These are phyloP conservation scores for Thalassoma bifasciatum DNA, from an alignment of 2,113 vertebrate species.

Conservation along the genomic window DNA sequence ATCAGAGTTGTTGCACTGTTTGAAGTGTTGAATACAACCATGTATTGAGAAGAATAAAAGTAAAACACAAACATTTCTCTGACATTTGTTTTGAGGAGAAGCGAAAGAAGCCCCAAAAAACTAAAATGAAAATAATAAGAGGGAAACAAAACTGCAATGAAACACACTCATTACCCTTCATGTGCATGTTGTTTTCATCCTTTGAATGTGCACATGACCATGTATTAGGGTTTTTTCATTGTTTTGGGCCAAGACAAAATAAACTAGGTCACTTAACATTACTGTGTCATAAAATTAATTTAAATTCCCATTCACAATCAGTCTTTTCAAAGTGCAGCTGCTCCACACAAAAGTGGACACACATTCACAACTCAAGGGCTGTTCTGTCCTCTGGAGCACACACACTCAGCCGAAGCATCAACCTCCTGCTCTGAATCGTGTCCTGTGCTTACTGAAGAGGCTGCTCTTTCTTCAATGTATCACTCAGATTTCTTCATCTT, in stretches of 20 bases:
- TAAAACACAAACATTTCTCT: neutral
- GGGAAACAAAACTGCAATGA: neutral
- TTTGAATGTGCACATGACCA: neutral
- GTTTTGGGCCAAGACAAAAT: neutral
- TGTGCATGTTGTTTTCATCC: slow-evolving; percentile 3
- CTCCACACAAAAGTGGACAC: neutral
- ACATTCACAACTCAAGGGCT: slow-evolving; percentile 13
- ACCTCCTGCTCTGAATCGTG: slow-evolving; percentile 31
- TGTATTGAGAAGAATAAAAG: too few relatives aligned
- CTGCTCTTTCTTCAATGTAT: slow-evolving; percentile 12
- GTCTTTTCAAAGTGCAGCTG: slow-evolving; percentile 19
- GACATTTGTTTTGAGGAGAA: slow-evolving; percentile 26
- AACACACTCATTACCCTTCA: neutral
- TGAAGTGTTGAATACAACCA: too few relatives aligned
- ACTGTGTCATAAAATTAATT: neutral
- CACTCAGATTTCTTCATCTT: neutral
- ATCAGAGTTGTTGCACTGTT: neutral
- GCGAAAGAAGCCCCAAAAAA: slow-evolving; percentile 11
- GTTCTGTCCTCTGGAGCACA: neutral
- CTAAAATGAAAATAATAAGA: neutral
- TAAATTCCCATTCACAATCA: neutral
- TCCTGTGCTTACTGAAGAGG: slow-evolving; percentile 3
- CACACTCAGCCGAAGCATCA: neutral
- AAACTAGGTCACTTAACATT: neutral
- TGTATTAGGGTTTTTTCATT: neutral